A percentile compares a stretch with the other conserved stretches of the same genome.
Conservation (phyloP, 1,140 invertebrate species). For the Brachionus koreanus region DNA sequence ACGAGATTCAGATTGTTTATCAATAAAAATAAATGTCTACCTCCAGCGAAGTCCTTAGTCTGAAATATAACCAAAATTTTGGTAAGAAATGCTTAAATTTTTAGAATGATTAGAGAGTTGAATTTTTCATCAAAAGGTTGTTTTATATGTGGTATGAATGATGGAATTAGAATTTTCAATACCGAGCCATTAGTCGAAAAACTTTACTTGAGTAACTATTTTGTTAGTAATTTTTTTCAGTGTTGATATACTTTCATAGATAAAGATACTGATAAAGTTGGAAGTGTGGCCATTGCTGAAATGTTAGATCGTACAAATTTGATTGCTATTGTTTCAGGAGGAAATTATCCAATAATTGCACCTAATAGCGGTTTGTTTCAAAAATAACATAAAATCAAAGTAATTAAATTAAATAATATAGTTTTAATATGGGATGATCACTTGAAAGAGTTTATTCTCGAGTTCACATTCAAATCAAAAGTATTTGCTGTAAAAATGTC, state of each 20-base stretch:
- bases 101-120: neutral
- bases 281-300: conserved; percentile 75
- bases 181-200: conserved; percentile 83
- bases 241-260: neutral
- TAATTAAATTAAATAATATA: conserved; percentile 46
- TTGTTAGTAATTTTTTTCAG: conserved; percentile 58
- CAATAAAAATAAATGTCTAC: neutral
- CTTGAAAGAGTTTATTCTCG: conserved; percentile 65
- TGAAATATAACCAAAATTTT: conserved; percentile 79
- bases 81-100: conserved; percentile 62
- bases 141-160: conserved; percentile 81
- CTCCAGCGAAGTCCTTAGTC: conserved; percentile 57
- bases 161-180: conserved; percentile 79
- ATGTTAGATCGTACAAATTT: conserved; percentile 81
- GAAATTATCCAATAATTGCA: conserved; percentile 69
- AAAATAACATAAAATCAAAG: neutral
- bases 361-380: conserved; percentile 68
- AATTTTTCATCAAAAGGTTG: conserved; percentile 60
- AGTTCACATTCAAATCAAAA: conserved; percentile 72
- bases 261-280: conserved; percentile 65
- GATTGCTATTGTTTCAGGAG: conserved; percentile 75
- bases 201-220: conserved; percentile 68
- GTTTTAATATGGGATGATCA: conserved; percentile 73
- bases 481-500: conserved; percentile 67
- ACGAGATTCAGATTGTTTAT: neutral